Base-by-base conservation (phyloP, 1,140 invertebrate genomes). In the Megathymus violae region DNA sequence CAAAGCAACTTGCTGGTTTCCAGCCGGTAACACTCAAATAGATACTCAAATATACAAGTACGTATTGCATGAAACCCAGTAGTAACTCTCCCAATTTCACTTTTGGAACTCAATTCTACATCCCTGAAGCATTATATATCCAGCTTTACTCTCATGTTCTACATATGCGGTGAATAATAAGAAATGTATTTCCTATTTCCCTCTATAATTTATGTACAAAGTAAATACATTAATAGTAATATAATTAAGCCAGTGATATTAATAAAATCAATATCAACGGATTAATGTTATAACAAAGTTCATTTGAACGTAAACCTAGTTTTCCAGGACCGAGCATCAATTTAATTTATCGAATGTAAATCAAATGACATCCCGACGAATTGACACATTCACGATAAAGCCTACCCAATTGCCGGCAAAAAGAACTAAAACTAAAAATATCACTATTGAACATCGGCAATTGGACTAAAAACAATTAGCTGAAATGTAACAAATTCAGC, bases 1-100 rank as follows among this genome's bases (percentile, higher is more conserved):
- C 72, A 83, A 77, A 69, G 71, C 77, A 68, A 72, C 68, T 36
- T 11, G 11, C 34, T 11, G n/a, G 34, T 11, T 7, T 31, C 27
- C 27, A 31, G 27, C 11, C 34, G 7, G 34, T 36, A 36, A 36
- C 1, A 36, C 34, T 11, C n/a, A 7, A 1, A 36, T 4, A 11
- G 2, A 36, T 11, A 31, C 4, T 31, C n/a, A n/a, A n/a, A n/a
- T n/a, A n/a, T n/a, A n/a, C n/a, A n/a, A n/a, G n/a, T n/a, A n/a
- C 1, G 4, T 9, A 31, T 31, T 31, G 27, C 9, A 31, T 1
- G 1, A 9, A 9, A 31, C 9, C 27, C 27, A 31, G 4, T 31
- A 3, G 19, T 22, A 22, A 9, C 27, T 31, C 27, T 31, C 27
- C 9, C 27, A 31, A 31, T 31, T 31, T 31, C 27, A 31, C 27